Percentiles rank a stretch among this genome's conserved stretches.
phyloP scores from a whole-genome alignment of 2,888 invertebrate genomes.

The Apotomis turbidana region DNA sequence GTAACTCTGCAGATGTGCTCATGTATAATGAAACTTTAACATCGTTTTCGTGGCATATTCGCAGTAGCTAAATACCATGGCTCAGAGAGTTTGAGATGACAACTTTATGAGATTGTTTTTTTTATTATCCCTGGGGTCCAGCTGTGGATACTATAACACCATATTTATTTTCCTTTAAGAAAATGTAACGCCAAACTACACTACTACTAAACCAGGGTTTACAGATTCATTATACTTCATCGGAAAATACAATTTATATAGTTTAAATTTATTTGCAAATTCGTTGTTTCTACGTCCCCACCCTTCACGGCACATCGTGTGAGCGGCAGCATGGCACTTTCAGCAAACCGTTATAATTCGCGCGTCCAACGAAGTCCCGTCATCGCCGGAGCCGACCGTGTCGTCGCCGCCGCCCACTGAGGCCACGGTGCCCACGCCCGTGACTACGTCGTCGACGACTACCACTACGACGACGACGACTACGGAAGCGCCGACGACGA shows the following conservation, averaged over 20 bases:
- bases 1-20: too few species aligned
- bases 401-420: constrained; percentile 57
- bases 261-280: neutral
- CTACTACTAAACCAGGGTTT: too few species aligned
- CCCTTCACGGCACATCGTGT: constrained; percentile 73
- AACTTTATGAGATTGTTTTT: too few species aligned
- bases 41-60: too few species aligned
- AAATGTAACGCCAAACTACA: too few species aligned
- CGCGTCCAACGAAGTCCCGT: constrained; percentile 74
- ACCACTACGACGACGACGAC: constrained; percentile 46
- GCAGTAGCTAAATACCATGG: too few species aligned
- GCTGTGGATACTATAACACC: too few species aligned
- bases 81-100: too few species aligned
- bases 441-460: constrained; percentile 52
- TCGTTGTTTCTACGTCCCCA: constrained; percentile 66
- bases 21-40: too few species aligned
- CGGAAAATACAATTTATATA: neutral
- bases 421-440: constrained; percentile 54
- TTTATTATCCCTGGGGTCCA: too few species aligned
- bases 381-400: constrained; percentile 62
- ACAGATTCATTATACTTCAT: too few species aligned
- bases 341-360: constrained; percentile 82
- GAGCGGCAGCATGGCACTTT: constrained; percentile 83
- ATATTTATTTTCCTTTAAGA: too few species aligned
- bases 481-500: constrained; percentile 38